Percentiles rank a stretch among this genome's conserved stretches.
These are phyloP conservation scores for Dolichotis patagonum DNA, from an alignment of 2,113 vertebrate species.

Conservation along the genomic window DNA sequence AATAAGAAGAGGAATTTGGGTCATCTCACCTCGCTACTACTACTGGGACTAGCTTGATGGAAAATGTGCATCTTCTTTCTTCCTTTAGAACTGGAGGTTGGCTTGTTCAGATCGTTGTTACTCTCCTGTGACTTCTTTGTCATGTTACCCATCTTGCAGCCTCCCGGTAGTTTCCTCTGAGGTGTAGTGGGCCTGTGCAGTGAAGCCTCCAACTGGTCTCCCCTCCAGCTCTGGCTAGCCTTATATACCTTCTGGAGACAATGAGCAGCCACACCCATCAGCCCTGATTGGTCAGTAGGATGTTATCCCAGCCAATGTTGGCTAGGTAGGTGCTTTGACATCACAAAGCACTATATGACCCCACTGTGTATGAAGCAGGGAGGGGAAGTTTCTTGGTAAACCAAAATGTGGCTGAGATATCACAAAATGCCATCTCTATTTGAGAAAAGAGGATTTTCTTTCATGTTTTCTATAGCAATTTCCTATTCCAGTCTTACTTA, in stretches of 20 bases:
- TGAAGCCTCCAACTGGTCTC: not conserved
- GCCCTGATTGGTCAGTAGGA: not conserved
- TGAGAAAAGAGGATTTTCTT: not conserved
- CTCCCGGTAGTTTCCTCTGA: not conserved
- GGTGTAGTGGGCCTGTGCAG: not conserved
- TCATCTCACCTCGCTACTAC: not conserved
- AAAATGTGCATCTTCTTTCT: not conserved
- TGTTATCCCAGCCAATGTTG: not conserved
- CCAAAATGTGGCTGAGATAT: not conserved
- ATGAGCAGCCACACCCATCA: not conserved
- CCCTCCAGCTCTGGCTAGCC: not conserved
- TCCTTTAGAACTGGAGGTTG: not conserved
- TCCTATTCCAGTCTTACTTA: not conserved
- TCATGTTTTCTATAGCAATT: not conserved
- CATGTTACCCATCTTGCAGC: not conserved
- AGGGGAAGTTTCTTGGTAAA: not conserved
- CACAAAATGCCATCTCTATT: not conserved
- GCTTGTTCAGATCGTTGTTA: not conserved
- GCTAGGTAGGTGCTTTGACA: not conserved
- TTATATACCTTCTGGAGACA: not conserved
- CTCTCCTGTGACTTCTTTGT: not conserved
- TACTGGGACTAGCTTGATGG: too few species aligned
- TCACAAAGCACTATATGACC: conserved; percentile 19
- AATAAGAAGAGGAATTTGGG: not conserved
- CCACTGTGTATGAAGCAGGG: not conserved